phyloP scores from a whole-genome alignment of 2,797 vertebrate genomes.

The Hemitrygon akajei region DNA sequence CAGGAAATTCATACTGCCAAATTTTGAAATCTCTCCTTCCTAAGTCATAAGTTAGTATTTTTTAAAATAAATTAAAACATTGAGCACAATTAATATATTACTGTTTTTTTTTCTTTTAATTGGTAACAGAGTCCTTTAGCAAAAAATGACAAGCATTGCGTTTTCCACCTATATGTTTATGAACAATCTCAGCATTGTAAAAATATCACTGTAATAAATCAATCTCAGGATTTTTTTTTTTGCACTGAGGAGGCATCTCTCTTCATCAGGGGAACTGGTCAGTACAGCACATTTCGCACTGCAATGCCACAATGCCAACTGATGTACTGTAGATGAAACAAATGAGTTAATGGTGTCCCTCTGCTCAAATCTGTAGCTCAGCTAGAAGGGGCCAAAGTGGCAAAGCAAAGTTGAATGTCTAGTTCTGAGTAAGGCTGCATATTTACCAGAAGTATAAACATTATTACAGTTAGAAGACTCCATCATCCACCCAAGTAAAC shows the following conservation, averaged over 20 bases:
- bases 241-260: conserved; percentile 2
- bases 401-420: not conserved
- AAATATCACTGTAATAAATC: conserved; percentile 25
- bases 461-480: not conserved
- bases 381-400: not conserved
- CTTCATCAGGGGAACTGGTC: not conserved
- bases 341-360: not conserved
- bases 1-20: not conserved
- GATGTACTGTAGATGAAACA: conserved; percentile 2
- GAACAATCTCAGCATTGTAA: conserved; percentile 9
- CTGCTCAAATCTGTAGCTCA: conserved; percentile 1
- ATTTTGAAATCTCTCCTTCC: not conserved
- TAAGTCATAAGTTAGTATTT: not conserved
- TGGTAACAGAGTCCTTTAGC: not conserved
- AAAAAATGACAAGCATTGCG: conserved; percentile 12
- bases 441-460: not conserved
- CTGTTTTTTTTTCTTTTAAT: not conserved
- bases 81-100: not conserved
- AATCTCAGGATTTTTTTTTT: not conserved
- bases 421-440: not conserved
- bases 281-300: not conserved
- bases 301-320: not conserved
- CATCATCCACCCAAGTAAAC: not conserved
- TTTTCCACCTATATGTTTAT: conserved; percentile 17
- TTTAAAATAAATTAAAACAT: not conserved